phyloP scores from a whole-genome alignment of 1,140 invertebrate genomes.

The Neodiprion pinetum region DNA sequence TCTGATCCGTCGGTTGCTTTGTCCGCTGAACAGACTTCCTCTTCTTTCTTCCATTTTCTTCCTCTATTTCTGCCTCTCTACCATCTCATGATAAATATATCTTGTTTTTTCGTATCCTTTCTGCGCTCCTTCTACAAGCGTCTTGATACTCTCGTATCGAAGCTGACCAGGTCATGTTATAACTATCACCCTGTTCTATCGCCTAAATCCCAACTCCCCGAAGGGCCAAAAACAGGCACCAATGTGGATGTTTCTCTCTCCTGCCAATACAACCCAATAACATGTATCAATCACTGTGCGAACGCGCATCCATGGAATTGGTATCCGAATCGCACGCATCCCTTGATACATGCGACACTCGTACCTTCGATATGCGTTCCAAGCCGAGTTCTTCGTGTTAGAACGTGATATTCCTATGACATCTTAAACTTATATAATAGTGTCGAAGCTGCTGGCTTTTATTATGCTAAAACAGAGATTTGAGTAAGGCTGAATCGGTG shows the following conservation, averaged over 20 bases:
- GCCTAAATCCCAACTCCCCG: neutral
- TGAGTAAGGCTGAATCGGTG: too few species aligned
- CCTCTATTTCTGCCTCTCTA: conserved; percentile 3
- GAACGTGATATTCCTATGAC: too few species aligned
- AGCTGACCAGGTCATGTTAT: neutral
- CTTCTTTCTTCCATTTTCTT: neutral
- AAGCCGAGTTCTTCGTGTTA: too few species aligned
- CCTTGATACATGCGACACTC: neutral
- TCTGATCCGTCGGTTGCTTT: neutral
- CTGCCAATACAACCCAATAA: neutral
- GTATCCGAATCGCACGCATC: neutral
- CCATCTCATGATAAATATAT: neutral
- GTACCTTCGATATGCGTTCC: too few species aligned
- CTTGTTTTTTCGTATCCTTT: neutral
- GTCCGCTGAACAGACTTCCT: neutral
- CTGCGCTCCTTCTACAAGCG: neutral
- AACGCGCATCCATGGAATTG: neutral
- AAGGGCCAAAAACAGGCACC: neutral
- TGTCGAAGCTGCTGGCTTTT: too few species aligned
- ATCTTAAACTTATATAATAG: too few species aligned
- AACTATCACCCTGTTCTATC: neutral
- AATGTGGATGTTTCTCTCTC: neutral
- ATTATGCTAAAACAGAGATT: too few species aligned
- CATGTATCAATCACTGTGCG: neutral
- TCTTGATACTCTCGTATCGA: neutral